phyloP scores from a whole-genome alignment of 2,888 invertebrate species.

The Mythimna pallens region DNA sequence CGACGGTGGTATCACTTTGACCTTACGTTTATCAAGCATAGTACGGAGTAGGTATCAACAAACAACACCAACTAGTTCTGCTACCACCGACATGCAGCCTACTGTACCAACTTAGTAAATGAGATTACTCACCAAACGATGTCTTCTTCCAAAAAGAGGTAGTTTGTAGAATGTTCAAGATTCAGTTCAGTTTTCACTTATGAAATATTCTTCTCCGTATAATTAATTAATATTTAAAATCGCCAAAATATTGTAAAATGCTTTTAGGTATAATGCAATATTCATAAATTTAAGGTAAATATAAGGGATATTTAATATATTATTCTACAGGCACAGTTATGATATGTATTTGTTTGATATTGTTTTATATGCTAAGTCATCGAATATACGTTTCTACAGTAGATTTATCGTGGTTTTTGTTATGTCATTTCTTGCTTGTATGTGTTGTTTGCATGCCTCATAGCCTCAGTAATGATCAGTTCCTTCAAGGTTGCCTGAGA shows the following conservation, averaged over 20 bases:
- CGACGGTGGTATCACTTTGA: background rate
- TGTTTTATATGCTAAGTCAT: conserved; percentile 77
- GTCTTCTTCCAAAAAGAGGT: conserved; percentile 58
- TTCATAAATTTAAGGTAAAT: conserved; percentile 70
- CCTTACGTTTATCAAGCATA: background rate
- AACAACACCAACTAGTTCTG: background rate
- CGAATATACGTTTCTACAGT: conserved; percentile 54
- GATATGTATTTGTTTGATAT: conserved; percentile 87
- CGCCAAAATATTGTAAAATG: conserved; percentile 67
- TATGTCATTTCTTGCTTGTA: conserved; percentile 56
- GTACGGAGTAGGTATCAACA: background rate
- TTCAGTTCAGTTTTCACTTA: conserved; percentile 56
- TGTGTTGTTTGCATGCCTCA: conserved; percentile 55
- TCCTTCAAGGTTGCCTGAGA: conserved; percentile 54
- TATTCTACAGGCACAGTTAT: conserved; percentile 86
- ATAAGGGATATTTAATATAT: conserved; percentile 75
- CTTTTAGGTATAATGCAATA: conserved; percentile 63
- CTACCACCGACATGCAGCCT: background rate
- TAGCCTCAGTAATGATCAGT: conserved; percentile 51
- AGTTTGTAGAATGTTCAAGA: conserved; percentile 56
- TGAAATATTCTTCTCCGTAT: conserved; percentile 47
- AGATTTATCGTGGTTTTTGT: conserved; percentile 65
- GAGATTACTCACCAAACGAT: conserved; percentile 66
- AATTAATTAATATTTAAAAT: conserved; percentile 58
- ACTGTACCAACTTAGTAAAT: conserved; percentile 16